phyloP scores from a whole-genome alignment of 1,140 invertebrate species.

The Panagrolaimus sp. region DNA sequence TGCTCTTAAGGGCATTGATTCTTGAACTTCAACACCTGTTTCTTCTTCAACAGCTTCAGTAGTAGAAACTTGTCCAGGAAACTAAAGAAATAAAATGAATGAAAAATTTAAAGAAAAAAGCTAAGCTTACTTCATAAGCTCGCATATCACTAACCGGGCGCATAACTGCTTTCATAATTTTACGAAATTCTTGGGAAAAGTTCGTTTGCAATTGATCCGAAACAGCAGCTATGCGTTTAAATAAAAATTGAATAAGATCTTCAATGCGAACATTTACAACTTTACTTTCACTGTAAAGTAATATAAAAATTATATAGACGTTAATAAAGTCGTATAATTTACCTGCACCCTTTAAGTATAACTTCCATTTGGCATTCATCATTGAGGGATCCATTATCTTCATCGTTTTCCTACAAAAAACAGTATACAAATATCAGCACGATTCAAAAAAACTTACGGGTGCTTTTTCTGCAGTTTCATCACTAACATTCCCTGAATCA shows the following conservation, averaged over 20 bases:
- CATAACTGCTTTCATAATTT: constrained; percentile 90
- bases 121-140: constrained; percentile 46
- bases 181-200: constrained; percentile 88
- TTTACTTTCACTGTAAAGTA: constrained; percentile 8
- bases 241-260: constrained; percentile 86
- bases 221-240: constrained; percentile 94
- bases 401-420: neutral
- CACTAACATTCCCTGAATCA: too few species aligned
- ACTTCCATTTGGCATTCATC: constrained; percentile 23
- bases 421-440: neutral
- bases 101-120: neutral
- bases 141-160: constrained; percentile 55
- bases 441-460: too few species aligned
- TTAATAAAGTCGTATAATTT: constrained; percentile 26
- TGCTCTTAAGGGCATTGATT: constrained; percentile 50
- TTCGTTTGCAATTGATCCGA: constrained; percentile 99
- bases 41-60: constrained; percentile 48
- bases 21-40: constrained; percentile 55
- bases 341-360: constrained; percentile 21
- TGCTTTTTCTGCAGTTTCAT: too few species aligned
- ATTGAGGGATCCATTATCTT: constrained; percentile 12
- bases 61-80: constrained; percentile 25
- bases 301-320: constrained; percentile 29
- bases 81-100: constrained; percentile 10
- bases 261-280: constrained; percentile 60